Conservation (phyloP, 2,797 vertebrate species). For the Taenioides sp. region DNA sequence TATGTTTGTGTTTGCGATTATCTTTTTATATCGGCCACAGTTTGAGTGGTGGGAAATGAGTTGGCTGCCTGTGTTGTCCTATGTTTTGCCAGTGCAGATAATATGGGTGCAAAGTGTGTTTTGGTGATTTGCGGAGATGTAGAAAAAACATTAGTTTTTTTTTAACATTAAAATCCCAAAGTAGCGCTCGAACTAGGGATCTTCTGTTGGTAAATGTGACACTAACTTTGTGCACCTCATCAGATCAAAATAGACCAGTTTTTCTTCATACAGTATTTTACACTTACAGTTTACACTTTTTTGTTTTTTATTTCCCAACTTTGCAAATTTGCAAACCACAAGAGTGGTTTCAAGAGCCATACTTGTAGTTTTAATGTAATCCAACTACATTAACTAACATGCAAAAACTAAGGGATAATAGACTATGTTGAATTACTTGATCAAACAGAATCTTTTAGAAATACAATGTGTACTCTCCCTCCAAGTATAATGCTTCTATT, state of each 20-base stretch:
- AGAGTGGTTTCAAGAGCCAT: not conserved
- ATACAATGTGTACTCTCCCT: too few species aligned
- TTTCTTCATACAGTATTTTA: too few species aligned
- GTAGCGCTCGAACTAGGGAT: not conserved
- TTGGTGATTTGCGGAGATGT: not conserved
- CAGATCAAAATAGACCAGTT: too few species aligned
- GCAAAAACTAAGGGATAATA: not conserved
- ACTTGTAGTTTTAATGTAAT: not conserved
- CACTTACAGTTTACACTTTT: too few species aligned
- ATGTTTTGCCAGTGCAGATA: constrained; percentile 10
- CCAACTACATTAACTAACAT: not conserved
- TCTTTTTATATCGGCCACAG: not conserved
- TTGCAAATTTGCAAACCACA: not conserved
- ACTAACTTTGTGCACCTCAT: too few species aligned
- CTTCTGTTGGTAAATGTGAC: too few species aligned
- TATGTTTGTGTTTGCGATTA: constrained; percentile 12
- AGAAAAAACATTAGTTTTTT: not conserved
- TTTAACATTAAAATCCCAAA: not conserved
- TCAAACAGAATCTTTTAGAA: too few species aligned
- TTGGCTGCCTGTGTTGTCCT: not conserved
- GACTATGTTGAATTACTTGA: too few species aligned
- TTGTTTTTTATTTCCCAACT: not conserved
- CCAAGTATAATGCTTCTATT: too few species aligned
- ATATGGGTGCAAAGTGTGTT: constrained; percentile 3
- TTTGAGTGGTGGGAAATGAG: constrained; percentile 12